Evolutionary conservation across 2,113 vertebrate genomes (phyloP).

Genomic region (Ginglymostoma cirratum): DNA sequence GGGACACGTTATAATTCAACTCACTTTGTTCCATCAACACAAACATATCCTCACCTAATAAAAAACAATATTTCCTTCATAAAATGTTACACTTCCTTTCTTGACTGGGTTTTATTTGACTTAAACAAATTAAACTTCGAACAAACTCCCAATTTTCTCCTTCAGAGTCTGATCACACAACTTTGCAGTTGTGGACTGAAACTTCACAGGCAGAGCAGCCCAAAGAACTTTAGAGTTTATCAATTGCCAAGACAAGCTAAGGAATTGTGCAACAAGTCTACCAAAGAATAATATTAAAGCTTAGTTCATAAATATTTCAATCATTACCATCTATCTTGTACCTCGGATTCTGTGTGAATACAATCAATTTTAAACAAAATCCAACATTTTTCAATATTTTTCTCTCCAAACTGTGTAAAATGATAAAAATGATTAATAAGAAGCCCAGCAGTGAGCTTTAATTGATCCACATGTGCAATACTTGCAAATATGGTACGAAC

Average conservation of each 20-base stretch:
- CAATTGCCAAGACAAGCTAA: neutral
- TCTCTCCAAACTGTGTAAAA: neutral
- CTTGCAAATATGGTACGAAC: neutral
- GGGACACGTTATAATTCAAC: neutral
- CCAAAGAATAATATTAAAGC: neutral
- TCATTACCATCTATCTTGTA: neutral
- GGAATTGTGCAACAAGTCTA: neutral
- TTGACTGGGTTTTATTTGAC: neutral
- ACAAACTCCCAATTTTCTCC: neutral
- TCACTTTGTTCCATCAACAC: neutral
- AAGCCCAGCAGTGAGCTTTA: neutral
- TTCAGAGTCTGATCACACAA: neutral
- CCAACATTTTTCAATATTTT: neutral
- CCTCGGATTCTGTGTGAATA: neutral
- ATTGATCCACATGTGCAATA: neutral
- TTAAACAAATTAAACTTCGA: neutral
- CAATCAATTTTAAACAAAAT: neutral
- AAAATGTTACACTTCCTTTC: neutral
- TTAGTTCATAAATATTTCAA: neutral
- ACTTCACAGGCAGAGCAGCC: no score
- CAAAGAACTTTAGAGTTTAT: neutral
- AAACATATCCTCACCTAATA: neutral
- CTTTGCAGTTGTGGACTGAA: neutral
- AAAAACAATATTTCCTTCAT: neutral
- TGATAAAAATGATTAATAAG: neutral